These are phyloP conservation scores for Amblyraja radiata DNA, from an alignment of 2,797 vertebrate genomes.

Conservation along the genomic window DNA sequence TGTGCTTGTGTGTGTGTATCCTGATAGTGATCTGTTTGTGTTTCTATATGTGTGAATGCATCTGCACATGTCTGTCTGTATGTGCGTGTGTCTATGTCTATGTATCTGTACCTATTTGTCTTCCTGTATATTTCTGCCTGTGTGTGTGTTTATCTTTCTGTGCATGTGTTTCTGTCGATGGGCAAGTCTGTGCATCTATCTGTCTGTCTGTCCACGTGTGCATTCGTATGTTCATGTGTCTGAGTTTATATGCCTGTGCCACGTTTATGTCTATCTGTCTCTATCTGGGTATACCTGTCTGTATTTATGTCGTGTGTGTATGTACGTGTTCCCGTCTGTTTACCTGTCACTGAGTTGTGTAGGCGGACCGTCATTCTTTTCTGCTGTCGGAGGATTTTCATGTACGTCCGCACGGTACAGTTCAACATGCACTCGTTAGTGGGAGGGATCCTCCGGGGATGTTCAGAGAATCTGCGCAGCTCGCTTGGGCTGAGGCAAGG, in stretches of 20 bases:
- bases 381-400: conserved; percentile 12
- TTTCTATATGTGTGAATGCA: background rate
- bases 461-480: background rate
- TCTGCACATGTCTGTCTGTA: background rate
- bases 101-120: background rate
- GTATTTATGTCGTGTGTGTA: background rate
- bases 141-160: background rate
- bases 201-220: background rate
- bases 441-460: background rate
- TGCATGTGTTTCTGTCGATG: background rate
- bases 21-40: background rate
- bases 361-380: conserved; percentile 22
- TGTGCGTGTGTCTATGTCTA: background rate
- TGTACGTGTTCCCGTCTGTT: background rate
- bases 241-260: background rate
- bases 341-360: conserved; percentile 26
- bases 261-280: too few relatives aligned
- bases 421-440: conserved; percentile 6
- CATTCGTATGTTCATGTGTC: background rate
- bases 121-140: too few relatives aligned
- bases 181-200: background rate
- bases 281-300: background rate
- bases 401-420: conserved; percentile 16
- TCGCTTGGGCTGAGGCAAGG: background rate
- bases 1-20: background rate